Evolutionary conservation across 2,888 invertebrate genomes (phyloP), one percentile per base, ranked within the genome.

Genomic region (Saturnia pavonia): DNA sequence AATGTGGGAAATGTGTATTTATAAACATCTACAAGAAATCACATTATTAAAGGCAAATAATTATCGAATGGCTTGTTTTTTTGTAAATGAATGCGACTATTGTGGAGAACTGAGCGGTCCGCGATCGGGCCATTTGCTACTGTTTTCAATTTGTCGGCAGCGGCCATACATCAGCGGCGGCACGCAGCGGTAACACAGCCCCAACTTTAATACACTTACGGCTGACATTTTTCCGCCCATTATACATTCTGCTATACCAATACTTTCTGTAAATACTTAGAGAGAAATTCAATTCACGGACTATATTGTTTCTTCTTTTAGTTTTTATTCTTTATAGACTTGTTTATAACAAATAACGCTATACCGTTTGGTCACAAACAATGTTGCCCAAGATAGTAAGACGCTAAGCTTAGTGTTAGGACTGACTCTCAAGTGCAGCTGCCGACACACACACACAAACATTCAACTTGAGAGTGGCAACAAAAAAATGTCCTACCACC

Each of bases 181-280:
- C 85, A 84, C 85, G 86, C 88, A 85, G 85, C 82, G 82, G 80
- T 82, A 82, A 83, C 82, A 75, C 79, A 76, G 78, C 83, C 86
- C 88, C 86, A 84, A 88, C 87, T 89, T 88, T 90, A 92, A 90
- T 90, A 91, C 90, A 90, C 90, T 91, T 89, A 90, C 86, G 84
- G 78, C 80, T 89, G 91, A 91, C 91, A 90, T 91, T 91, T 91
- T 91, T 88, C 87, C 90, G 81, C 81, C 86, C 86, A 91, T 91
- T 90, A 90, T 90, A 87, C 90, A 90, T 90, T 90, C 87, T 82
- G 82, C 80, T 86, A 84, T 88, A 86, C 85, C 89, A 84, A 88
- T 87, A 84, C 82, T 82, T 86, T 85, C 84, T 79, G 84, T 85
- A 83, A 88, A 86, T 87, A 88, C 76, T 74, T 81, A 77, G 85